Base-by-base conservation (phyloP, 1,140 invertebrate genomes). In the Formica selysi region DNA sequence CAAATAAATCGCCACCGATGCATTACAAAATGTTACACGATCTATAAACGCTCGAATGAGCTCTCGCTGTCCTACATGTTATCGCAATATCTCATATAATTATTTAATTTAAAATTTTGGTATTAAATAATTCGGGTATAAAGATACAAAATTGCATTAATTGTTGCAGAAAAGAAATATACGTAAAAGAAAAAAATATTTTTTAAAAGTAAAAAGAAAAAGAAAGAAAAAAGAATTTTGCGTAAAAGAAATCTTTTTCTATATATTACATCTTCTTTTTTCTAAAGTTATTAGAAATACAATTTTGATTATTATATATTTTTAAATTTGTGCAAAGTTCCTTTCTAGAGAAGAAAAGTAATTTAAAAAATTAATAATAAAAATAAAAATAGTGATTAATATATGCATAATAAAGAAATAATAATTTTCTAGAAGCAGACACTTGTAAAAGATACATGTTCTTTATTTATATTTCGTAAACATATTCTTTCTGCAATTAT, bases 1-100 rank as follows among this genome's bases (percentile, higher is more conserved):
- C 54, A 74, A 74, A 83, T 83, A 38, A 83, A 83, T 70, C 29
- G 29, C 54, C 54, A 73, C 54, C 38, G 73, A 22, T 85, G 81
- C 59, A 67, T 85, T 79, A 22, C 22, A 22, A 22, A 22, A 22
- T 22, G 22, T 22, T 22, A 22, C 22, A 65, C 44, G 59, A 78
- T 78, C 41, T 65, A 64, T 64, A 48, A 41, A 73, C 36, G 26
- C 54, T 32, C 44, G 32, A 51, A 41, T 44, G 41, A 84, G 44
- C 29, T 48, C 32, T 11, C 26, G 22, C 10, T 16, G 54, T 19
- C n/a, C 48, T 22, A 54, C 38, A 48, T 74, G 3, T 32, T 54
- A 54, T 19, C 38, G 19, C n/a, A 67, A 79, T 67, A 79, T 36
- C 10, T 36, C 76, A 7, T 32, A 32, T 36, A 36, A 16, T 67